Evolutionary conservation across 2,113 vertebrate genomes (phyloP).

Genomic region (Lepidiolamprologus cunningtoni): DNA sequence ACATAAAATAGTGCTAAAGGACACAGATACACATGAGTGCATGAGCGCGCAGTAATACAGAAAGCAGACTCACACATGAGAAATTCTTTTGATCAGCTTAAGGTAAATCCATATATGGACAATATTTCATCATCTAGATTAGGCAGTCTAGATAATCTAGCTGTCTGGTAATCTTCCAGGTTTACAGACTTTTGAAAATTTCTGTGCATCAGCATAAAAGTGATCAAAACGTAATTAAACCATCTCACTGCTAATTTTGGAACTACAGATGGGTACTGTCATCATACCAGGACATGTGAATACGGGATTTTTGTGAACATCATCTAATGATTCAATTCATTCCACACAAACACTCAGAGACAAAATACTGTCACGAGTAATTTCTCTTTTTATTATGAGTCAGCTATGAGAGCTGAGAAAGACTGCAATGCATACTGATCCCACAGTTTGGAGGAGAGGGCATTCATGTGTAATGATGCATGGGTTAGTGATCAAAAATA

Average conservation of each 20-base stretch:
- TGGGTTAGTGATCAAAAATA: background rate
- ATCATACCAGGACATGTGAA: background rate
- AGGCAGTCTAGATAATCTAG: background rate
- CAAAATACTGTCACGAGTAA: background rate
- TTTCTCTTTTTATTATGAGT: background rate
- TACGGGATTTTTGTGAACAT: background rate
- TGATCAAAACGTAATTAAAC: background rate
- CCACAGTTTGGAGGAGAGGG: background rate
- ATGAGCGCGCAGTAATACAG: background rate
- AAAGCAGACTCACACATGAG: background rate
- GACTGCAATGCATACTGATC: background rate
- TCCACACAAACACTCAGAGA: background rate
- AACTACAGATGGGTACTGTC: background rate
- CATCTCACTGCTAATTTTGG: background rate
- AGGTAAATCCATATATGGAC: constrained; percentile 42
- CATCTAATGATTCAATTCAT: background rate
- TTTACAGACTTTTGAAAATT: background rate
- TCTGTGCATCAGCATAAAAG: background rate
- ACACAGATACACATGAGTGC: background rate
- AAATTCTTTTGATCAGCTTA: constrained; percentile 52
- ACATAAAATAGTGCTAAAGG: background rate
- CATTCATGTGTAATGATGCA: background rate
- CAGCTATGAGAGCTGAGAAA: background rate
- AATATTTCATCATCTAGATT: constrained; percentile 60
- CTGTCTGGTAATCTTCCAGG: background rate